A percentile compares a stretch with the other conserved stretches of the same genome.
phyloP scores from a whole-genome alignment of 2,113 vertebrate genomes.

The Raja brachyura region DNA sequence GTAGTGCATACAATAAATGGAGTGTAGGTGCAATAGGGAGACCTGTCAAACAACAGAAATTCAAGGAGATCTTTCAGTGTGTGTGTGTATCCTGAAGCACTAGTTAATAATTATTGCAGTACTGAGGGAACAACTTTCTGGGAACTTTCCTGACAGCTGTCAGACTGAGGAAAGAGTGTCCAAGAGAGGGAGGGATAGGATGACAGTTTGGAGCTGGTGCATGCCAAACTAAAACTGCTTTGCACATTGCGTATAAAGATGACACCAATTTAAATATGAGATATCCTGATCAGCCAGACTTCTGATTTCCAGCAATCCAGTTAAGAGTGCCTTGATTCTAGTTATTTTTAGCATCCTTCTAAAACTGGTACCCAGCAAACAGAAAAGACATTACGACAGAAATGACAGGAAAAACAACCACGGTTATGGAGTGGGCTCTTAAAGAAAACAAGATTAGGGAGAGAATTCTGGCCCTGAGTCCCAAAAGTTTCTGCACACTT shows the following conservation, averaged over 20 bases:
- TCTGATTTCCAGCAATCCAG: neutral
- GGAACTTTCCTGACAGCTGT: neutral
- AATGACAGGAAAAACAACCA: neutral
- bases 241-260: neutral
- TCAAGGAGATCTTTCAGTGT: neutral
- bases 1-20: neutral
- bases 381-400: neutral
- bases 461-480: neutral
- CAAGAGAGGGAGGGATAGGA: no score
- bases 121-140: neutral
- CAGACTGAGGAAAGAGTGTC: no score
- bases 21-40: neutral
- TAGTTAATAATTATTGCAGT: neutral
- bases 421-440: neutral
- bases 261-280: neutral
- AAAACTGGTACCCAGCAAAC: neutral
- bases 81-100: neutral
- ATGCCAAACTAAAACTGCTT: neutral
- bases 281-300: neutral
- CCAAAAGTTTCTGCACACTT: neutral
- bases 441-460: neutral
- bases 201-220: neutral
- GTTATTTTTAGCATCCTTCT: neutral
- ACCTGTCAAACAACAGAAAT: neutral
- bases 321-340: neutral